Percentiles rank a stretch among this genome's conserved stretches.
Evolutionary conservation across 2,113 vertebrate species (phyloP).

Genomic region (Bubalus kerabau): DNA sequence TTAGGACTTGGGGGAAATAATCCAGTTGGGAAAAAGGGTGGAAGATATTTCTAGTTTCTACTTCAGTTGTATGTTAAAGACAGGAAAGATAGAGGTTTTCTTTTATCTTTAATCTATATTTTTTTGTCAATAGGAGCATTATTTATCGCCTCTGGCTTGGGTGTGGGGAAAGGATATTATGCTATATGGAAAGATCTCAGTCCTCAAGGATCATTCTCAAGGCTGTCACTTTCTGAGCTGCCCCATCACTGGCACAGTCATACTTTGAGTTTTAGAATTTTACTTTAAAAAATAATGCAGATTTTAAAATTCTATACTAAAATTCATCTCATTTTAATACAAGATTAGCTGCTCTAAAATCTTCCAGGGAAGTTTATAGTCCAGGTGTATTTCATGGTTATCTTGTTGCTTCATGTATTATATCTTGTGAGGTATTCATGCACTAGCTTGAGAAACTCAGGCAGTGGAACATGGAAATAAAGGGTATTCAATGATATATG

Average conservation of each 20-base stretch:
- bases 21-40: neutral
- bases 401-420: neutral
- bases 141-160: neutral
- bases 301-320: neutral
- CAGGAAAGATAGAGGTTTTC: neutral
- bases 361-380: neutral
- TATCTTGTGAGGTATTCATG: neutral
- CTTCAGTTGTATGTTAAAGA: neutral
- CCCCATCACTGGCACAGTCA: rapidly evolving
- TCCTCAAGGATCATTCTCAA: neutral
- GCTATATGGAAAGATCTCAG: neutral
- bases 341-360: neutral
- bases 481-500: neutral
- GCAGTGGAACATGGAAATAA: neutral
- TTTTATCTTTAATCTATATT: neutral
- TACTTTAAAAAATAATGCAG: neutral
- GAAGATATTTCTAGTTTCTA: neutral
- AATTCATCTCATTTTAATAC: neutral
- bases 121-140: neutral
- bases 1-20: neutral
- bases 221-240: neutral
- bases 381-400: neutral
- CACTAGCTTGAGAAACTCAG: neutral
- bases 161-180: neutral
- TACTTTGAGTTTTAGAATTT: neutral